Evolutionary conservation across 2,797 vertebrate genomes (phyloP).

Genomic region (Diglossa cyanea): DNA sequence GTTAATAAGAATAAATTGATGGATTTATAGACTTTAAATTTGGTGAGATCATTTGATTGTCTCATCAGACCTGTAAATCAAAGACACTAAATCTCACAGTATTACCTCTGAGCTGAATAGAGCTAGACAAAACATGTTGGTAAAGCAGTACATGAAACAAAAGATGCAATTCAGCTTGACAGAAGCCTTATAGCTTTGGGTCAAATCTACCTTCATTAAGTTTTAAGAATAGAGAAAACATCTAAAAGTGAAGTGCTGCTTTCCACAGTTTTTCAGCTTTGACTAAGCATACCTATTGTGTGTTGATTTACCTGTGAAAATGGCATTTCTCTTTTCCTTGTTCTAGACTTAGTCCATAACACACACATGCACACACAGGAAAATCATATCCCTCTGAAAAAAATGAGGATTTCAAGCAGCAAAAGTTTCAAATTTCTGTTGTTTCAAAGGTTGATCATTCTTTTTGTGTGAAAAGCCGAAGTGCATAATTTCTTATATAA

Average conservation of each 20-base stretch:
- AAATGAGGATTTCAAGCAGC: not conserved
- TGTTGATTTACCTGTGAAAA: not conserved
- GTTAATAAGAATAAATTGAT: constrained; percentile 38
- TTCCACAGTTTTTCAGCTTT: not conserved
- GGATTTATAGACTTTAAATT: constrained; percentile 32
- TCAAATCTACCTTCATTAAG: not conserved
- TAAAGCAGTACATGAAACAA: constrained; percentile 4
- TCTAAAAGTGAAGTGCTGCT: not conserved
- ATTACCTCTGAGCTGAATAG: constrained; percentile 35
- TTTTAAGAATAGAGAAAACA: not conserved
- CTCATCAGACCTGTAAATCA: constrained; percentile 29
- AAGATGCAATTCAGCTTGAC: not conserved
- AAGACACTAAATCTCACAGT: not conserved
- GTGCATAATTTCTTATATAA: not conserved
- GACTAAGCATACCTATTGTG: not conserved
- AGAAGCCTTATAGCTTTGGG: not conserved
- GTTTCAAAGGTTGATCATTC: not conserved
- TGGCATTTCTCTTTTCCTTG: not conserved
- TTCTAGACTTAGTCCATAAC: not conserved
- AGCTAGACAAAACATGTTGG: constrained; percentile 42
- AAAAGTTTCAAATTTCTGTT: not conserved
- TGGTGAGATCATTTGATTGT: not conserved
- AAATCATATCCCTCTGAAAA: not conserved
- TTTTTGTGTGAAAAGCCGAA: not conserved
- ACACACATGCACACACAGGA: not conserved